Evolutionary conservation across 2,797 vertebrate genomes (phyloP), one percentile per base, ranked within the genome.

Genomic region (Denticeps clupeoides): DNA sequence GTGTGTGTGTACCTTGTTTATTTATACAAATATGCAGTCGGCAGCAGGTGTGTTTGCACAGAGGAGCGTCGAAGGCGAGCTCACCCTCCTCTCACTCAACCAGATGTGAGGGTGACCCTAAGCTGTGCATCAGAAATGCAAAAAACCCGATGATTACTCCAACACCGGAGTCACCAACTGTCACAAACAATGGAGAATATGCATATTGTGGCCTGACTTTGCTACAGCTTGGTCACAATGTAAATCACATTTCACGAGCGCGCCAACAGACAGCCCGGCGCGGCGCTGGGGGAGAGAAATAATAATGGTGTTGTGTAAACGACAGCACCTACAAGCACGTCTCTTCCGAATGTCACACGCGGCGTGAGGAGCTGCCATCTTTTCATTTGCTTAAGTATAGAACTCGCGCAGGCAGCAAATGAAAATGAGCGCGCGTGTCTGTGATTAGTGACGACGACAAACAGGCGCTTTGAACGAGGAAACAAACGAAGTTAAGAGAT

Each of bases 81-180:
- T 33, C 12, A 35, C 58, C 62, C 58, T 58, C 58, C 64, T 72
- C 62, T 57, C 67, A 70, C 70, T 73, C 69, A 77, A 65, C 73
- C 79, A 82, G 76, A 80, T 80, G 79, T 80, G 76, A 64, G 69
- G 67, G 71, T 79, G 76, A 81, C 79, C 76, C 71, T 56, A 68
- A 67, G 73, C 71, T 73, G 66, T 70, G 70, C 68, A 67, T 67
- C 71, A 72, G 73, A 80, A 78, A 81, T 79, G 74, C 72, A 79
- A 79, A 80, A 80, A 80, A 70, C 71, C 27, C 55, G 58, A 62
- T 77, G 71, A 71, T 68, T 67, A 52, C 67, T 68, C 67, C 62
- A 62, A 45, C 67, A 51, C 63, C 65, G 63, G 63, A 63, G 78
- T 76, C 69, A 67, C 73, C 71, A 77, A 77, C 78, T 80, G 77